These are phyloP conservation scores for Ursus arctos DNA, from an alignment of 2,113 vertebrate genomes.

Conservation along the genomic window DNA sequence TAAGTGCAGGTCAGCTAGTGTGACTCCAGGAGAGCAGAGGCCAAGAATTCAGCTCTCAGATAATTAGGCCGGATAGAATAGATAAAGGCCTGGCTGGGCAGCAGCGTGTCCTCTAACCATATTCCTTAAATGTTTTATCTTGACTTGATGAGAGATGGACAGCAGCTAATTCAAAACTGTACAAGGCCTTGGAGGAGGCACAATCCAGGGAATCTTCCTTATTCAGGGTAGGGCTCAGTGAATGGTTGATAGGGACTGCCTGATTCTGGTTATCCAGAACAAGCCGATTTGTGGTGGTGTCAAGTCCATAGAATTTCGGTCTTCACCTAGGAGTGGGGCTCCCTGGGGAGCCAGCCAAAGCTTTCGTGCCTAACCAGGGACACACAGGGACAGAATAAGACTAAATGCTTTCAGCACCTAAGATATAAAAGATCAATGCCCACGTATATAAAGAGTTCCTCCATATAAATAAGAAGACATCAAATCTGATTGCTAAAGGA, in stretches of 20 bases:
- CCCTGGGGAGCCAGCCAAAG: not conserved
- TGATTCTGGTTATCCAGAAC: not conserved
- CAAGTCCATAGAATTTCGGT: not conserved
- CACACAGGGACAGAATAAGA: not conserved
- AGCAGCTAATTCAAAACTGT: not conserved
- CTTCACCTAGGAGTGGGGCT: not conserved
- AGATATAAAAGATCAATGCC: not conserved
- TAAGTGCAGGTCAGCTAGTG: not conserved
- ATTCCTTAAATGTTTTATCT: not conserved
- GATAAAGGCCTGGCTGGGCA: not conserved
- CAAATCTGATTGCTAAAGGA: not conserved
- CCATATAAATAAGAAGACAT: constrained; percentile 1
- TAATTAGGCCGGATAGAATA: not conserved
- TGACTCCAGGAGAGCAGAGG: not conserved
- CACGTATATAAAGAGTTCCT: not conserved
- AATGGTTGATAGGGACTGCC: not conserved
- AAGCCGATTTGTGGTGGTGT: not conserved
- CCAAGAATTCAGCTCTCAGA: constrained; percentile 14
- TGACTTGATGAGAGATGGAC: not conserved
- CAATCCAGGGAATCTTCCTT: not conserved
- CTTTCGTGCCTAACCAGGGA: not conserved
- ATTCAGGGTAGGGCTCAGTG: not conserved
- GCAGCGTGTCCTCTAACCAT: fast-evolving
- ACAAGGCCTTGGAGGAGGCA: not conserved
- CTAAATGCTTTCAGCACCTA: not conserved